Evolutionary conservation across 2,888 invertebrate species (phyloP).

Genomic region (Ennomos fuscantarius): DNA sequence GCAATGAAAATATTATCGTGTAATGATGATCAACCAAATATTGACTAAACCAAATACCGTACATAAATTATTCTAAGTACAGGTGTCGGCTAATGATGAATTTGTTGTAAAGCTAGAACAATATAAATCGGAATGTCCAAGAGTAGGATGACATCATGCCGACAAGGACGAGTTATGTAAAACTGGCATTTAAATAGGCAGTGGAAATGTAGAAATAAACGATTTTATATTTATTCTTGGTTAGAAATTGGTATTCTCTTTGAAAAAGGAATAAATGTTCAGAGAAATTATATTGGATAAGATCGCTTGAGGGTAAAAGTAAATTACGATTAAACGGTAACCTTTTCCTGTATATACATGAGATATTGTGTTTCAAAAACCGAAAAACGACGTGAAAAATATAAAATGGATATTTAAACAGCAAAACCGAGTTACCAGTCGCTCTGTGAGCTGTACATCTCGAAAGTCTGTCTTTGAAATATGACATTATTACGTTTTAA

Average conservation of each 20-base stretch:
- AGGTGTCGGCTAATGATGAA: constrained; percentile 24
- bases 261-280: too few species aligned
- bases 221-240: neutral
- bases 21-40: constrained; percentile 16
- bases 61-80: constrained; percentile 4
- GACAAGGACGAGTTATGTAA: constrained; percentile 65
- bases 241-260: neutral
- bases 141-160: constrained; percentile 59
- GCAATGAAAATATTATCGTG: neutral
- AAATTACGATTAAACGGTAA: constrained; percentile 6
- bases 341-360: too few species aligned
- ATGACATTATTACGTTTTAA: too few species aligned
- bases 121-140: constrained; percentile 43
- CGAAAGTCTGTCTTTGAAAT: too few species aligned
- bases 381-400: too few species aligned
- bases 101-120: constrained; percentile 30
- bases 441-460: too few species aligned
- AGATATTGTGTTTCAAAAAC: too few species aligned
- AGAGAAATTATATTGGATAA: too few species aligned
- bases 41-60: constrained; percentile 7
- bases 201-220: constrained; percentile 32
- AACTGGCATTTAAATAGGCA: constrained; percentile 41
- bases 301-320: constrained; percentile 8
- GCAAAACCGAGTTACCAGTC: too few species aligned
- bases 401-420: too few species aligned